Percentiles rank a stretch among this genome's conserved stretches.
Evolutionary conservation across 2,797 vertebrate species (phyloP).

Genomic region (Yasuhikotakia modesta): DNA sequence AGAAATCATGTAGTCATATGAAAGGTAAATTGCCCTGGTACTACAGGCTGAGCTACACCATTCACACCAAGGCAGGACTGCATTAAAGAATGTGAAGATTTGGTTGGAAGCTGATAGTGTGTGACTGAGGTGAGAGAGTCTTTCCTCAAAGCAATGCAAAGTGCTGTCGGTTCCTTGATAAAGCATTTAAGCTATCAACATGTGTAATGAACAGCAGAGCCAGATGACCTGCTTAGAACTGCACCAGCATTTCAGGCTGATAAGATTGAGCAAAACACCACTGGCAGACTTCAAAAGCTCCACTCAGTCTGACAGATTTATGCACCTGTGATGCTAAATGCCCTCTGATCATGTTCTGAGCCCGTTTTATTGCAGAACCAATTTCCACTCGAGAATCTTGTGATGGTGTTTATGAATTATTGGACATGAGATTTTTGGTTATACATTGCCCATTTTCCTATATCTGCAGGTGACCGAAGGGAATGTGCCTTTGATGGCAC

Average conservation of each 20-base stretch:
- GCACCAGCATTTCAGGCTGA: conserved; percentile 68
- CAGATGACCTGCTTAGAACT: conserved; percentile 62
- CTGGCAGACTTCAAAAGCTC: conserved; percentile 71
- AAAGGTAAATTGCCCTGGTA: background rate
- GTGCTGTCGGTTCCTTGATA: conserved; percentile 68
- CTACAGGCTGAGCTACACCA: background rate
- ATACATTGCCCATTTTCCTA: background rate
- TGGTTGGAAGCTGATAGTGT: conserved; percentile 38
- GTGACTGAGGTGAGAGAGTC: conserved; percentile 60
- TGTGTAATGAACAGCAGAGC: conserved; percentile 70
- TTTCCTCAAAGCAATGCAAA: conserved; percentile 57
- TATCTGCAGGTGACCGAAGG: background rate
- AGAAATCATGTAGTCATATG: background rate
- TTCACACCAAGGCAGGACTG: background rate
- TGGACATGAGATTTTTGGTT: conserved; percentile 12
- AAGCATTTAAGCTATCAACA: conserved; percentile 70
- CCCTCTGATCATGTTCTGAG: conserved; percentile 18
- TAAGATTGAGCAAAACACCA: conserved; percentile 72
- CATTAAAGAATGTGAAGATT: conserved; percentile 6
- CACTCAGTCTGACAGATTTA: background rate
- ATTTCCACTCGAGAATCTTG: background rate
- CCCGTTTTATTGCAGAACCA: background rate
- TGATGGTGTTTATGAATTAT: conserved; percentile 10
- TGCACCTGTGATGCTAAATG: background rate
- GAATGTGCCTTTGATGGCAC: conserved; percentile 8